Base-by-base conservation (phyloP, 2,113 vertebrate species). In the Setophaga kirtlandii region DNA sequence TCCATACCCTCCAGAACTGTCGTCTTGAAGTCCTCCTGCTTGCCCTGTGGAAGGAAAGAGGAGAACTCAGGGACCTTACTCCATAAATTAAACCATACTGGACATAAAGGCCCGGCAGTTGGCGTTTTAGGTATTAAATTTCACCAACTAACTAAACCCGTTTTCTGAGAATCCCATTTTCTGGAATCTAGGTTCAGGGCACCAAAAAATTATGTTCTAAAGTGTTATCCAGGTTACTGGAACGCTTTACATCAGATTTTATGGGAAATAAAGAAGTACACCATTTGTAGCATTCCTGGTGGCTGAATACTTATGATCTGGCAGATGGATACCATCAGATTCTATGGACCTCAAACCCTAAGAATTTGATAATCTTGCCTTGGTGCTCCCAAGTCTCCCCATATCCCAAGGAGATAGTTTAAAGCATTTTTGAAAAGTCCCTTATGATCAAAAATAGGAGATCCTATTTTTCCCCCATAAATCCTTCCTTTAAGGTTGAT, bases 11-110 rank as follows among this genome's bases (percentile, higher is more conserved):
- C 98, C 98, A 98, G 98, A 98, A 98, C 94, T 98, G 98, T 98
- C 98, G 98, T 98, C 98, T 98, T 98, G 98, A 98, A 98, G 98
- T 98, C 98, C 98, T 98, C 98, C 98, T 98, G 98, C 98, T 98
- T 98, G 98, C 97, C 98, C 98, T 98, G 98, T 98, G 98, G 98
- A 98, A 98, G 98, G 98, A 98, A 98, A 98, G 98, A 98, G 98
- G 98, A 98, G 98, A 98, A 98, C 98, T 98, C 98, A 98, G 98
- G 98, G 98, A 98, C 98, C 98, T 98, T 98, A 98, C 98, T 98
- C 98, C 98, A 98, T 97, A 98, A 97, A 96, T 98, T 97, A 96
- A 97, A 97, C 95, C 98, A 95, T 96, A 97, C 81, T 98, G 98
- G 98, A 98, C 97, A 98, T 93, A 97, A 97, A 98, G 97, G 97